Base-by-base conservation (phyloP, 2,113 vertebrate species). In the Ophiodon elongatus region DNA sequence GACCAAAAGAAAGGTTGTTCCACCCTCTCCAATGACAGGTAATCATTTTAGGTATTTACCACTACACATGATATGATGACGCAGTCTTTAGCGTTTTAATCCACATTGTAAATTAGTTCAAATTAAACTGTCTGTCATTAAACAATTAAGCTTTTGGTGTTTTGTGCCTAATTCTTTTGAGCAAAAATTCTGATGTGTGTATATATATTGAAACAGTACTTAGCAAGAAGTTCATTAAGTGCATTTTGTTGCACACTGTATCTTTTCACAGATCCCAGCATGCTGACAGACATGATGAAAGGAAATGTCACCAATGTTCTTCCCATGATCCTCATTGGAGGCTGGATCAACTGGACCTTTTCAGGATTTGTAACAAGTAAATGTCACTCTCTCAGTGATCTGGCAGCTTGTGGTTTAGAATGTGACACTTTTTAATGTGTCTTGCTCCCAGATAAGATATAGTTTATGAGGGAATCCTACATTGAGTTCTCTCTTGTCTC, bases 251-350 rank as follows among this genome's bases (percentile, higher is more conserved):
- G 8, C 27, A 72, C 10, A 4, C 63, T 76, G n/a, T 88, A 85
- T 76, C 7, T 72, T 70, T 62, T 19, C 70, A n/a, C 92, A 99
- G 98, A 99, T 93, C 98, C 98, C 66, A 99, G 97, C 83, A 99
- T 99, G 98, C 89, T 99, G 89, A 99, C 98, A 15, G 98, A 99
- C 85, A 99, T 99, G 98, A 99, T 99, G 98, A 99, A 99, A 90
- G 98, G 98, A 86, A 99, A 99, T n/a, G 97, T 99, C 73, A 99
- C 98, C 43, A 99, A 99, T 1, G 98, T 99, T 45, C 96, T 99
- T 89, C 98, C 98, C 27, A 99, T 99, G 98, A 99, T 99, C 90
- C 97, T 99, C 63, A 99, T 99, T 0, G 98, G 98, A 6, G 98
- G 98, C 2, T 99, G 98, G 98, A 99, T 99, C 94, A 99, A 99